A percentile compares a stretch with the other conserved stretches of the same genome.
These are phyloP conservation scores for Myotis vivesi DNA, from an alignment of 2,797 vertebrate genomes.

Conservation along the genomic window DNA sequence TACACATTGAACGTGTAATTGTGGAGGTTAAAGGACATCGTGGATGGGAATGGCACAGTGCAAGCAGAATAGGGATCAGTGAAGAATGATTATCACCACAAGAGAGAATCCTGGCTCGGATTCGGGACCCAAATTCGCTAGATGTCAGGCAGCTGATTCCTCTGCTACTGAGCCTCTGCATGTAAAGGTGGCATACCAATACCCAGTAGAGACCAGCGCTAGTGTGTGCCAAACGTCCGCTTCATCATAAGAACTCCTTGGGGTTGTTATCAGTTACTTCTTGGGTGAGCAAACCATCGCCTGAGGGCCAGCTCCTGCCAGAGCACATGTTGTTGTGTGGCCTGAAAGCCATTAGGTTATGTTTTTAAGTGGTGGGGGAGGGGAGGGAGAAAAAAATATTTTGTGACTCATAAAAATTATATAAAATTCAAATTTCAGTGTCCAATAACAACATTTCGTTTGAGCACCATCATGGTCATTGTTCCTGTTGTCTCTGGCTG, in stretches of 20 bases:
- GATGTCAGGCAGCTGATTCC: not conserved
- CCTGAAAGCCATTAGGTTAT: not conserved
- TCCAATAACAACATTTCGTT: not conserved
- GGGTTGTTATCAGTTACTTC: not conserved
- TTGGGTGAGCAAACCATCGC: not conserved
- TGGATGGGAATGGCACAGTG: too few species aligned
- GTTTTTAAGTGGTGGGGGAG: not conserved
- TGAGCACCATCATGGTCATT: not conserved
- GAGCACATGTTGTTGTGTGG: not conserved
- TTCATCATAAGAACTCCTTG: not conserved
- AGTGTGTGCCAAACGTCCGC: not conserved
- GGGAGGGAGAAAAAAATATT: not conserved
- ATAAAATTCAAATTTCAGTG: not conserved
- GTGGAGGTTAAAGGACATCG: not conserved
- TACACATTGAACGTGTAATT: too few species aligned
- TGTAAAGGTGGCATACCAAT: not conserved
- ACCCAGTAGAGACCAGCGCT: not conserved
- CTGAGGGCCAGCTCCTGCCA: not conserved
- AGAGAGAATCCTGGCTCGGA: too few species aligned
- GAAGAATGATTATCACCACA: not conserved
- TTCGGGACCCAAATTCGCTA: not conserved
- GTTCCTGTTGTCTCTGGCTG: not conserved
- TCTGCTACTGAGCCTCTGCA: not conserved
- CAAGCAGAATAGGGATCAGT: not conserved
- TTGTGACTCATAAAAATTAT: constrained; percentile 14